Base-by-base conservation (phyloP, 2,797 vertebrate species). In the Octomys mimax region DNA sequence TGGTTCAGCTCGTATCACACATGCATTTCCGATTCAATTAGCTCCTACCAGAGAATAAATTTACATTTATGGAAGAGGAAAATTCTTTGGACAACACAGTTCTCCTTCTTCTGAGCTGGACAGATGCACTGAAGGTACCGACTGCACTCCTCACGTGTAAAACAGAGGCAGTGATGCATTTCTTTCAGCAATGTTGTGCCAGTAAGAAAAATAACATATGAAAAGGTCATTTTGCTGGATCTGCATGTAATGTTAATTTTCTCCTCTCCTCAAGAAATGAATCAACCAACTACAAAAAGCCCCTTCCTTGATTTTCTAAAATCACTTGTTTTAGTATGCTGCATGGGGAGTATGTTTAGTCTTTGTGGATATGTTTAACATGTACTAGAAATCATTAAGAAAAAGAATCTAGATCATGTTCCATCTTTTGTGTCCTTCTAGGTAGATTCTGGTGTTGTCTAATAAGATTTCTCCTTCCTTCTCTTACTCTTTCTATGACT, bases 231-330 rank as follows among this genome's bases (percentile, higher is more conserved):
- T 79, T 12, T 26, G 6, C n/a, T 4, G 22, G 22, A 5, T 61
- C 19, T 19, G 2, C 1, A 14, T 16, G 66, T 39, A 59, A 64
- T 12, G 18, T 68, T 77, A 59, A 19, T 62, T 94, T 11, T 9
- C 33, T 85, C 16, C 42, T 68, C 16, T 54, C 79, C 73, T 83
- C 42, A 57, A 91, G n/a, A 64, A 92, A 80, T 9, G 75, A 95
- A 71, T 57, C 19, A 52, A 24, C 31, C 57, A 80, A 33, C 57
- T 71, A 11, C 21, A 91, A 33, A 73, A 78, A 52, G 3, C 11
- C 28, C 68, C 31, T 91, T n/a, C 46, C 12, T 78, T 87, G 66
- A 49, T 81, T 94, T 94, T 86, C 75, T 64, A 87, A 59, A 94
- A 52, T 77, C 91, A 92, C 75, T 7, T 36, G n/a, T 36, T 79